Conservation (phyloP, 2,113 vertebrate species). For the Eudorcas thomsonii region DNA sequence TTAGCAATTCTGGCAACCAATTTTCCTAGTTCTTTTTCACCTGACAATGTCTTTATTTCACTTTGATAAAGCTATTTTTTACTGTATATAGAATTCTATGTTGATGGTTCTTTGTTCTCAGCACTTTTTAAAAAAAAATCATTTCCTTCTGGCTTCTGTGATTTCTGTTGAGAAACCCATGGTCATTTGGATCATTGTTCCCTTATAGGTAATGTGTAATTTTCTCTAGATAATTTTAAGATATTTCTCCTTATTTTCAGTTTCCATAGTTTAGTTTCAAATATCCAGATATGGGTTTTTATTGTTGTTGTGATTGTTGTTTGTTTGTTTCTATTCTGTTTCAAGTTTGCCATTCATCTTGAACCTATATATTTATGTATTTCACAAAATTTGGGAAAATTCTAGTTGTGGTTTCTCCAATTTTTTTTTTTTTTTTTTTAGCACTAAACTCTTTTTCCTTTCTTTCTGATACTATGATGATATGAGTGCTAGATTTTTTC, state of each 20-base stretch:
- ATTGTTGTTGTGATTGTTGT: neutral
- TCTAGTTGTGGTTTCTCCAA: neutral
- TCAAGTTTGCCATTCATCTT: neutral
- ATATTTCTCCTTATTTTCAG: neutral
- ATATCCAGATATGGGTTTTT: neutral
- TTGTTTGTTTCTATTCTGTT: neutral
- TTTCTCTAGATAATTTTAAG: neutral
- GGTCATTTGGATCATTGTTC: neutral
- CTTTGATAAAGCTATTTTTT: neutral
- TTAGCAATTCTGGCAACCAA: neutral
- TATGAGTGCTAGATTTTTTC: neutral
- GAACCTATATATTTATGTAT: neutral
- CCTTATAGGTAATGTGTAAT: neutral
- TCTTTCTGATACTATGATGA: neutral
- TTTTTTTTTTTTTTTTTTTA: neutral
- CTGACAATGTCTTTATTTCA: conserved; percentile 14
- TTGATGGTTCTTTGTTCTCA: neutral
- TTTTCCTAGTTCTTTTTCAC: conserved; percentile 18
- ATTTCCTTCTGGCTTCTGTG: neutral
- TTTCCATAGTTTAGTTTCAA: neutral
- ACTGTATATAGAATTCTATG: neutral
- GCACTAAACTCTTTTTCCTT: neutral
- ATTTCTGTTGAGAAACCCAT: neutral
- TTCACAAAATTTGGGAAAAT: neutral
- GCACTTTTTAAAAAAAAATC: neutral